A percentile compares a stretch with the other conserved stretches of the same genome.
Evolutionary conservation across 2,797 vertebrate genomes (phyloP).

Genomic region (Mastacembelus armatus): DNA sequence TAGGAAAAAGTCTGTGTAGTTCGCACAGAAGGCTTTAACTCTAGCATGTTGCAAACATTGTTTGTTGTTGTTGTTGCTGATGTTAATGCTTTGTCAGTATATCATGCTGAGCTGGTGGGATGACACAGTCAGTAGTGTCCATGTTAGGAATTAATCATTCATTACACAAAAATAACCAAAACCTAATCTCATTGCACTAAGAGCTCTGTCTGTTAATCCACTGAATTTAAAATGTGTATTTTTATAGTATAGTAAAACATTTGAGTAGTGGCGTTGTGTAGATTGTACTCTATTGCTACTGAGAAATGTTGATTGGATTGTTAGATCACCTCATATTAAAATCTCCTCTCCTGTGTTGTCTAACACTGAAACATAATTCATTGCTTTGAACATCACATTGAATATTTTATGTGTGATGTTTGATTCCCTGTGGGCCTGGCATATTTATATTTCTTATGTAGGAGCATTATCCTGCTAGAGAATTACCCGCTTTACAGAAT

Average conservation of each 20-base stretch:
- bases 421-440: neutral
- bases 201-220: neutral
- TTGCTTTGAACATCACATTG: neutral
- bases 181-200: neutral
- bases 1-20: neutral
- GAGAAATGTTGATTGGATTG: slow-evolving; percentile 22
- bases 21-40: slow-evolving; percentile 10
- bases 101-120: neutral
- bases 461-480: neutral
- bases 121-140: slow-evolving; percentile 1
- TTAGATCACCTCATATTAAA: neutral
- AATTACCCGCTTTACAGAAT: neutral
- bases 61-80: slow-evolving; percentile 1
- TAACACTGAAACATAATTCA: slow-evolving; percentile 1
- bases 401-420: neutral
- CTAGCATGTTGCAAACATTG: neutral
- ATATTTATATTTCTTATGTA: neutral
- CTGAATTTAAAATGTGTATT: neutral
- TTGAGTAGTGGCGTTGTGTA: neutral
- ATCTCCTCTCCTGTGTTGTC: neutral
- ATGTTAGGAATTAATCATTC: slow-evolving; percentile 5
- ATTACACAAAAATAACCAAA: neutral
- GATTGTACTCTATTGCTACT: neutral
- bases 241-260: neutral
- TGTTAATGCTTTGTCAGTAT: neutral